Conservation (phyloP, 1,140 invertebrate genomes). For the Cepaea nemoralis region DNA sequence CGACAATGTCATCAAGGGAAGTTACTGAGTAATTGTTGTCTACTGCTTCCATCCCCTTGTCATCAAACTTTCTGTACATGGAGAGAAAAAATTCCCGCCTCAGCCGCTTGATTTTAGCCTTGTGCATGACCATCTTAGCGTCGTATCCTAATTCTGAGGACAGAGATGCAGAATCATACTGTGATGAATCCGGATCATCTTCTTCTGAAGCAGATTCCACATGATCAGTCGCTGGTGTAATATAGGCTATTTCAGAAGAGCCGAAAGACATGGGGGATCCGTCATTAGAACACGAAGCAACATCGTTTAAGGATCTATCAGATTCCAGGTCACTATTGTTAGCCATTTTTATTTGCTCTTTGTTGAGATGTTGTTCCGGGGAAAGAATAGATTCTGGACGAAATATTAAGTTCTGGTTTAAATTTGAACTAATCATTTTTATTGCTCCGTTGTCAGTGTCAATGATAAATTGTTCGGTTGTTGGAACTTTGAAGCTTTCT, state of each 20-base stretch:
- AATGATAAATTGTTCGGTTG: too few relatives aligned
- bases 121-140: background rate
- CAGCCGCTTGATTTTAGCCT: background rate
- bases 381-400: background rate
- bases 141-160: background rate
- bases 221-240: background rate
- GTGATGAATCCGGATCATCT: background rate
- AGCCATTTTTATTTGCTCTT: too few relatives aligned
- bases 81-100: background rate
- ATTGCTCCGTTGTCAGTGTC: conserved; percentile 1
- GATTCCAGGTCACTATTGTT: background rate
- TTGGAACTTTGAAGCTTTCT: too few relatives aligned
- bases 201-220: conserved; percentile 4
- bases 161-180: conserved; percentile 1
- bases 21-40: background rate
- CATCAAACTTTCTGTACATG: background rate
- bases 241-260: background rate
- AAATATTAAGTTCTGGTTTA: background rate
- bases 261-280: conserved; percentile 29
- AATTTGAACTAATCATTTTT: background rate
- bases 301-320: background rate
- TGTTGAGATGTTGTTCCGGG: too few relatives aligned
- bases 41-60: background rate
- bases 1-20: background rate
- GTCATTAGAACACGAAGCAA: background rate